Evolutionary conservation across 1,140 invertebrate species (phyloP).

Genomic region (Zophobas morio): DNA sequence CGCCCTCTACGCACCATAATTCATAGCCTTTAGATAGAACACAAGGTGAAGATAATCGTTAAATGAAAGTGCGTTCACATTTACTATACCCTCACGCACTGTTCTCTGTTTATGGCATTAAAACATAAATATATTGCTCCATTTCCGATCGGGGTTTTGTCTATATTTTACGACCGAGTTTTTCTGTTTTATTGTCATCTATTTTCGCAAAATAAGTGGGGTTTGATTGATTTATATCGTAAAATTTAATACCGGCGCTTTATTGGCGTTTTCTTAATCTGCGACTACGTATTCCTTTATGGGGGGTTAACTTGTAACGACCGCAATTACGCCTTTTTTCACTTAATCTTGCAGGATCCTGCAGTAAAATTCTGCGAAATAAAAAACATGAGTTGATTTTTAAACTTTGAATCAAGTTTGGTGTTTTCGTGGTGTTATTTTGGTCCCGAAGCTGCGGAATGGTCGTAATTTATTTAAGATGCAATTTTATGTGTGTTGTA

Average conservation of each 20-base stretch:
- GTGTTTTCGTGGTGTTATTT: too few relatives aligned
- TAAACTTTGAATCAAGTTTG: too few relatives aligned
- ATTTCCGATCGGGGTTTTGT: constrained; percentile 3
- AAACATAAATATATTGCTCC: constrained; percentile 1
- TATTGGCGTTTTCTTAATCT: not conserved
- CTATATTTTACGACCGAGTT: not conserved
- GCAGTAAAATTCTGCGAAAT: too few relatives aligned
- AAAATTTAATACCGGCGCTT: not conserved
- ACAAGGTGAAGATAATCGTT: constrained; percentile 14
- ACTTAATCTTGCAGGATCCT: too few relatives aligned
- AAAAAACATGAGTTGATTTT: too few relatives aligned
- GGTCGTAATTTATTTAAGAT: too few relatives aligned
- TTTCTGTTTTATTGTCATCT: constrained; percentile 1
- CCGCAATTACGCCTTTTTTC: too few relatives aligned
- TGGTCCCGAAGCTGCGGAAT: too few relatives aligned
- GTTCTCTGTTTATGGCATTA: constrained; percentile 8
- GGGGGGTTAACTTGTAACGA: not conserved
- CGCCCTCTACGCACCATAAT: not conserved
- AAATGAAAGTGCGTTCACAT: not conserved
- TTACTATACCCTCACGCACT: constrained; percentile 1
- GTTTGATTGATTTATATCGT: constrained; percentile 9
- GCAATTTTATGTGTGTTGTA: too few relatives aligned
- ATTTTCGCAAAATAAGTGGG: constrained; percentile 10
- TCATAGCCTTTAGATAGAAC: not conserved
- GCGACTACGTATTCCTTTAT: not conserved